These are phyloP conservation scores for Tupiocoris notatus DNA, from an alignment of 2,888 invertebrate species.

Conservation along the genomic window DNA sequence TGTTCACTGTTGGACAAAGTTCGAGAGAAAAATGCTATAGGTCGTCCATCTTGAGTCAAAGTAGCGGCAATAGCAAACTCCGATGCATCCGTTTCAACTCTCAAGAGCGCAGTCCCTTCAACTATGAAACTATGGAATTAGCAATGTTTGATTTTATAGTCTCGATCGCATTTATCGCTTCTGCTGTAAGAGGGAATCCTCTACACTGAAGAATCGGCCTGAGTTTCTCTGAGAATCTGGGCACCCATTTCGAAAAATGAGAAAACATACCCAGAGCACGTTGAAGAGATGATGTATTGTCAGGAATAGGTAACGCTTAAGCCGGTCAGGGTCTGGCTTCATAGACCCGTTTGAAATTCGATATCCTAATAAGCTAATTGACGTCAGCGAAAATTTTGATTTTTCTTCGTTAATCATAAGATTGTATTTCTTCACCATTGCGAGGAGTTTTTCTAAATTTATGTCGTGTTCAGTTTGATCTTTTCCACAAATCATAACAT, in stretches of 20 bases:
- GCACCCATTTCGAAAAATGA: neutral
- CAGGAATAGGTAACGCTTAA: neutral
- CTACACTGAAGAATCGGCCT: too few species aligned
- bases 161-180: too few species aligned
- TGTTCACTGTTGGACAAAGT: neutral
- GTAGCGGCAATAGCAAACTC: constrained; percentile 20
- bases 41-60: neutral
- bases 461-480: neutral
- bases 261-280: neutral
- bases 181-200: too few species aligned
- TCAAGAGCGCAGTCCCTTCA: too few species aligned
- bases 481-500: constrained; percentile 21
- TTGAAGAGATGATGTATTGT: neutral
- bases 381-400: constrained; percentile 23
- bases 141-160: too few species aligned
- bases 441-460: neutral
- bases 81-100: constrained; percentile 25
- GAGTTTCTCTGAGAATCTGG: neutral
- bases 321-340: constrained; percentile 17
- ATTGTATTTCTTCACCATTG: constrained; percentile 12
- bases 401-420: constrained; percentile 31
- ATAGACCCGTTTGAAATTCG: neutral
- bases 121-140: too few species aligned
- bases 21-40: constrained; percentile 29
- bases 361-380: constrained; percentile 7